Evolutionary conservation across 2,113 vertebrate species (phyloP).

Genomic region (Hydrochoerus hydrochaeris): DNA sequence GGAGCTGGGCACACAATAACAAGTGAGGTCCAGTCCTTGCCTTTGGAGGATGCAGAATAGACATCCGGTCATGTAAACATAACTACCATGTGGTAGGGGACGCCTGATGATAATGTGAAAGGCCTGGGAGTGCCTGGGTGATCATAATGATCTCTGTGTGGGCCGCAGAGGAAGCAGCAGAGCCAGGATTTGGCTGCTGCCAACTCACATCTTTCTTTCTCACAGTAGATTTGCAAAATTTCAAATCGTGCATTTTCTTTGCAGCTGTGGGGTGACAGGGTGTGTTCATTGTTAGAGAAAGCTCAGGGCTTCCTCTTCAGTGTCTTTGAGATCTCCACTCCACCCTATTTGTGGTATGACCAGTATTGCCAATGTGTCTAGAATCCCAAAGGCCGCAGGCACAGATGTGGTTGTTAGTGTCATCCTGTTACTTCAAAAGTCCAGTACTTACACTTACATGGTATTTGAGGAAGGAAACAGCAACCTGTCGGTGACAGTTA

Average conservation of each 20-base stretch:
- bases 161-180: not conserved
- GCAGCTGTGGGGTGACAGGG: not conserved
- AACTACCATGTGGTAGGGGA: not conserved
- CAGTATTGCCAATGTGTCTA: not conserved
- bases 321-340: constrained; percentile 10
- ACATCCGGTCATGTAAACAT: not conserved
- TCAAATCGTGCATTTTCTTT: not conserved
- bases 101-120: not conserved
- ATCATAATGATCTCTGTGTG: not conserved
- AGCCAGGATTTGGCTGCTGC: not conserved
- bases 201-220: not conserved
- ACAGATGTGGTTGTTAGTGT: not conserved
- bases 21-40: not conserved
- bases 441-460: not conserved
- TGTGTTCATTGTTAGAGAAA: not conserved
- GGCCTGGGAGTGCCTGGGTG: not conserved
- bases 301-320: not conserved
- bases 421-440: not conserved
- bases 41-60: not conserved
- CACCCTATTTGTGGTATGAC: not conserved
- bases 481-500: not conserved
- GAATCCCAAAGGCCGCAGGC: not conserved
- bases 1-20: not conserved
- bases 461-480: not conserved
- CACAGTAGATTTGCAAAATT: constrained; percentile 10